phyloP scores from a whole-genome alignment of 1,140 invertebrate genomes.

The Brachionus plicatilis region DNA sequence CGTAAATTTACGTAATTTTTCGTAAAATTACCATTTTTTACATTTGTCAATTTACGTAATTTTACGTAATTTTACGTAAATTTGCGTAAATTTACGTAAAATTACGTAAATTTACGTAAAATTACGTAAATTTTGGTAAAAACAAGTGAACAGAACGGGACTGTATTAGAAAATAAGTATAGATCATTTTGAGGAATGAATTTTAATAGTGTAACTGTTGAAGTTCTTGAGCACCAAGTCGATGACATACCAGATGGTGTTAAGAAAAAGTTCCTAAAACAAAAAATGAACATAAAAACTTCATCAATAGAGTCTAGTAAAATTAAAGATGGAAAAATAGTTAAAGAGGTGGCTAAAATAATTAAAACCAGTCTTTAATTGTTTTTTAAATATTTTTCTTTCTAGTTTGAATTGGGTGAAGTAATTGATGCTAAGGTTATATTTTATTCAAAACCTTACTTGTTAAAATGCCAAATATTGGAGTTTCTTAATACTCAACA shows the following conservation, averaged over 20 bases:
- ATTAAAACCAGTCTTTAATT: not conserved
- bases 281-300: not conserved
- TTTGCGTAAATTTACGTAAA: too few species aligned
- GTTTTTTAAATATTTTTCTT: not conserved
- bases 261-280: not conserved
- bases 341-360: not conserved
- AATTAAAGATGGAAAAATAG: not conserved
- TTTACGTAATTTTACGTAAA: too few species aligned
- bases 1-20: too few species aligned
- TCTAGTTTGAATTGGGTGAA: not conserved
- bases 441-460: not conserved
- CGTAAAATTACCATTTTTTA: too few species aligned
- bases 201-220: too few species aligned
- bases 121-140: too few species aligned
- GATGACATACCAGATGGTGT: not conserved
- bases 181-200: too few species aligned
- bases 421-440: not conserved
- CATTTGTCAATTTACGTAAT: too few species aligned
- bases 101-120: too few species aligned
- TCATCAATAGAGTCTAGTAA: not conserved
- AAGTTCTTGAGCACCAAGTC: not conserved
- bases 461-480: not conserved
- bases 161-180: too few species aligned
- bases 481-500: not conserved
- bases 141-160: too few species aligned